Evolutionary conservation across 2,888 invertebrate genomes (phyloP).

Genomic region (Gisinianus flammeolus): DNA sequence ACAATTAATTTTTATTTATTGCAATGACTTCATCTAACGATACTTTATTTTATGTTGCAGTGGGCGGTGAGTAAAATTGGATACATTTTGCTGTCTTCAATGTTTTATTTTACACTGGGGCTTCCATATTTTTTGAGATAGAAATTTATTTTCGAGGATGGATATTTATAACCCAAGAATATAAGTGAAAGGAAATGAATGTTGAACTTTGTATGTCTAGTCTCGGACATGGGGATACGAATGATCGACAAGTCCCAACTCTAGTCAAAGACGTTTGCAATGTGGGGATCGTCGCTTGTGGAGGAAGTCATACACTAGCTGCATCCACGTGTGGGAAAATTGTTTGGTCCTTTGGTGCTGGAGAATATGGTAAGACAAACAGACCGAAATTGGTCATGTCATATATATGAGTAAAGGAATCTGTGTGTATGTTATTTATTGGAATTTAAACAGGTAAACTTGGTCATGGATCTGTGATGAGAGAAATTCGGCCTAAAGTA

Average conservation of each 20-base stretch:
- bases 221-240: slow-evolving; percentile 69
- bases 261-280: slow-evolving; percentile 67
- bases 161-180: background rate
- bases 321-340: slow-evolving; percentile 66
- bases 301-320: slow-evolving; percentile 67
- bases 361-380: slow-evolving; percentile 64
- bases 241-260: slow-evolving; percentile 67
- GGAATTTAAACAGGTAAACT: slow-evolving; percentile 65
- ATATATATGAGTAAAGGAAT: background rate
- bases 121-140: background rate
- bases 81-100: background rate
- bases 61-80: background rate
- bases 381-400: background rate
- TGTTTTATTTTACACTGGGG: no score
- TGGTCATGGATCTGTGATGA: slow-evolving; percentile 64
- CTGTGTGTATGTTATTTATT: background rate
- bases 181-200: no score
- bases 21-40: no score
- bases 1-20: no score
- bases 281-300: slow-evolving; percentile 68
- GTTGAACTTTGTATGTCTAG: background rate
- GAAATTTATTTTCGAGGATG: background rate
- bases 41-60: background rate
- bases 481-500: slow-evolving; percentile 67
- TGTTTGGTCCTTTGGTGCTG: slow-evolving; percentile 68